Base-by-base conservation (phyloP, 2,888 invertebrate species). In the Julus scandinavius region DNA sequence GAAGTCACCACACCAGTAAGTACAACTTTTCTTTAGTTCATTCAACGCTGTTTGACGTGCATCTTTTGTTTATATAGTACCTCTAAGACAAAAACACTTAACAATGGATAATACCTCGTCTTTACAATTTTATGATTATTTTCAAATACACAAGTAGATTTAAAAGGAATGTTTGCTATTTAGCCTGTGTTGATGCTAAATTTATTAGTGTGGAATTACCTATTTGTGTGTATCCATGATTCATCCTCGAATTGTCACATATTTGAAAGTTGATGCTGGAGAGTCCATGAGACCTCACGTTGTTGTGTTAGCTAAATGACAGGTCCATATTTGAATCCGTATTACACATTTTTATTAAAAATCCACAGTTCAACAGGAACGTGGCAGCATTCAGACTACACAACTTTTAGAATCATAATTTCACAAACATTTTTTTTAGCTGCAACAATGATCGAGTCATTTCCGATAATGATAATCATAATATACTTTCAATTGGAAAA, bases 1-100 rank as follows among this genome's bases (percentile, higher is more conserved):
- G 63, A 63, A 63, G 63, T 63, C 63, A n/a, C 63, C 63, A n/a
- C 63, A 17, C 63, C 63, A 63, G 63, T 63, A 63, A 63, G 63
- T 63, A 17, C 17, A 63, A 63, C n/a, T 63, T 63, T n/a, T n/a
- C n/a, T n/a, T 15, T 17, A n/a, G n/a, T 63, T 45, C n/a, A n/a
- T 63, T 63, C 63, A 1, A n/a, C 7, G 5, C 1, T 63, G n/a
- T 17, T 63, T 20, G 63, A 63, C 63, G 63, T 63, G 63, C 63
- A n/a, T 63, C 63, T 63, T 63, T 63, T 63, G 63, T 63, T 63
- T 63, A 63, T 15, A 15, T 4, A n/a, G n/a, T n/a, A 63, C n/a
- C 3, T 63, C 63, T 17, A 3, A 63, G 20, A 17, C 63, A 63
- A 63, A 63, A n/a, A 63, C 63, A 63, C 11, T n/a, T 17, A 63